Base-by-base conservation (phyloP, 1,140 invertebrate genomes). In the Drosophila littoralis region DNA sequence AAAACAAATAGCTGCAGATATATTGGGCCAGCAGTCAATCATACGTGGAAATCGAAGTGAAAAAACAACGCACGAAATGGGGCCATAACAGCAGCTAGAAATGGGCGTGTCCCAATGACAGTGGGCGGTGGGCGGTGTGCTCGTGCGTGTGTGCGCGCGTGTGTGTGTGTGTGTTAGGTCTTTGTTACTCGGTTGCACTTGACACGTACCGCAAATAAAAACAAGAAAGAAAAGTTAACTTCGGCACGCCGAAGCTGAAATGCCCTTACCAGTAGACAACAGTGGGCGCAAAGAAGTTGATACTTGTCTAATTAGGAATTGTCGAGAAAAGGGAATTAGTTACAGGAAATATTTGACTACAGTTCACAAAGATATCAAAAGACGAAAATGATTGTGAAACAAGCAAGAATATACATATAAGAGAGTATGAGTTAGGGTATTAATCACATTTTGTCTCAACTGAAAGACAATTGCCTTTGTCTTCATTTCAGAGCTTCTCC, bases 191-290 rank as follows among this genome's bases (percentile, higher is more conserved):
- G 57, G 63, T 70, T 76, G 77, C 72, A 80, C 77, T 84, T 69
- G 81, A 74, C 81, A 84, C 81, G 81, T 83, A 73, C 58, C 45
- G 57, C 64, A 80, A 80, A 84, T 83, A 83, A 83, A 83, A 54
- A 50, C 46, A 63, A 73, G 51, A 50, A 63, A n/a, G 50, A 42
- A 17, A 7, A 15, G 57, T 9, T 12, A 10, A 17, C 0, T 10
- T 36, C 0, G n/a, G 1, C 13, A 1, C 5, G 4, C 7, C 13
- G 51, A 36, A 36, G 2, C 9, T 10, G 7, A 15, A 36, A 54
- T 54, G 17, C 51, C 7, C 51, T 52, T 36, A 28, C 22, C 22
- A 28, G 22, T 28, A 28, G 22, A 28, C 4, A 28, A 28, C 5
- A 28, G 22, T 28, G 5, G 5, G 5, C 3, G 22, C 22, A 28